Evolutionary conservation across 2,797 vertebrate genomes (phyloP), one percentile per base, ranked within the genome.

Genomic region (Macrochelys suwanniensis): DNA sequence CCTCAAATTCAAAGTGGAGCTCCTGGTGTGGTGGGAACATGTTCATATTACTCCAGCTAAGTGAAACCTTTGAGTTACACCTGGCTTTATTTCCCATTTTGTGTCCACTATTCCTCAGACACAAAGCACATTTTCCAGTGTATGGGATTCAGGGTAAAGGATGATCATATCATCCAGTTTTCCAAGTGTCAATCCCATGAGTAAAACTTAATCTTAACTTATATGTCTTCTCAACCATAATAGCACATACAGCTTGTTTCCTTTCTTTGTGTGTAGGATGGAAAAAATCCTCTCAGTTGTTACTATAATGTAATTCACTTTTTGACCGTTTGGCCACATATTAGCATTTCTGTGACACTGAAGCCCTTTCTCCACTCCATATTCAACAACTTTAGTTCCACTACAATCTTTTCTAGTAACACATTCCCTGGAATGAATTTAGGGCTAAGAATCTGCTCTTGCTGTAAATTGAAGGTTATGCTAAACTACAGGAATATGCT

Each of bases 321-420:
- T 96, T 96, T 97, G 80, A 97, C 80, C 87, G 93, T 96, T 97
- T 97, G 87, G 45, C 33, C 91, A 88, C 92, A 89, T 95, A 94
- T 97, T 96, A 98, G 91, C 84, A 94, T 95, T 97, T 96, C 84
- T 93, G 78, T 97, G 91, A 96, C 93, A 95, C n/a, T 47, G 37
- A 96, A 89, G 89, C 92, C 83, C 95, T 96, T 97, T 97, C 65
- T 82, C 42, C 68, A 94, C 81, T 98, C 92, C 79, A 85, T 90
- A 93, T 96, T 98, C 92, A 97, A 93, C 49, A 97, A 85, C 88
- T 45, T 56, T 92, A 97, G 57, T 88, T 94, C 84, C 88, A 93
- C 49, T 50, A 88, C 80, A 90, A 65, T 94, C 50, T 94, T 57
- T 89, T 90, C 82, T 85, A 95, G 83, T 87, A 94, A 93, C 33